A percentile compares a stretch with the other conserved stretches of the same genome.
Evolutionary conservation across 2,113 vertebrate genomes (phyloP).

Genomic region (Zapornia atra): DNA sequence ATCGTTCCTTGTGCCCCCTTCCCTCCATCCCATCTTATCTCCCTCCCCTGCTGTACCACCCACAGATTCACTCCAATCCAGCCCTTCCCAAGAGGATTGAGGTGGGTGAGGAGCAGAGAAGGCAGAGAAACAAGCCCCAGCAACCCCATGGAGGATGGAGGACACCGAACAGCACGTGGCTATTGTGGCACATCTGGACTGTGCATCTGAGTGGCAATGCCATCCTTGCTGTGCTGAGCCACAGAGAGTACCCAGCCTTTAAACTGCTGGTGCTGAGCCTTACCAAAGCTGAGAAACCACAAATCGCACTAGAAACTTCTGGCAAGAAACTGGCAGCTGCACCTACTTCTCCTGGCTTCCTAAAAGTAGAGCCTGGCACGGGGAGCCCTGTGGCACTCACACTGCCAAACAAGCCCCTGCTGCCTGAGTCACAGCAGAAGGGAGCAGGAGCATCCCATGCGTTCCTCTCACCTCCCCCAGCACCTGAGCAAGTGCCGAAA

Average conservation of each 20-base stretch:
- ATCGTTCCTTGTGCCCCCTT: not conserved
- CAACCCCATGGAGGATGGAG: not conserved
- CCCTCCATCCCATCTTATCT: not conserved
- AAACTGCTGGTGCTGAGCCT: conserved; percentile 14
- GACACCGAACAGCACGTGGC: accelerated
- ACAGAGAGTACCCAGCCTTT: not conserved
- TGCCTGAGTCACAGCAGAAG: conserved; percentile 1
- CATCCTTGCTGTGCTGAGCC: not conserved
- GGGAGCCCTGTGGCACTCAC: accelerated
- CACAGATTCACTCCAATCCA: accelerated
- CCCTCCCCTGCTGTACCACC: not conserved
- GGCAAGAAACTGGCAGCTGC: not conserved
- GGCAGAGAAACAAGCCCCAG: not conserved
- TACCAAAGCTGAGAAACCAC: not conserved
- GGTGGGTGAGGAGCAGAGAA: not conserved
- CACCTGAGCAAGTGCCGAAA: not conserved
- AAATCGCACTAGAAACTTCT: conserved; percentile 55
- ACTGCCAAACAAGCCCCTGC: not conserved
- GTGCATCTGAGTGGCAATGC: not conserved
- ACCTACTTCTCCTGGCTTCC: conserved; percentile 20
- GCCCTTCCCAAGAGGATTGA: not conserved
- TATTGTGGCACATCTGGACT: not conserved
- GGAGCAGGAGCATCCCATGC: not conserved
- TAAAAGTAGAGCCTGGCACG: conserved; percentile 42
- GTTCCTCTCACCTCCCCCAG: not conserved